Base-by-base conservation (phyloP, 2,888 invertebrate genomes). In the Dexiosoma caninum region DNA sequence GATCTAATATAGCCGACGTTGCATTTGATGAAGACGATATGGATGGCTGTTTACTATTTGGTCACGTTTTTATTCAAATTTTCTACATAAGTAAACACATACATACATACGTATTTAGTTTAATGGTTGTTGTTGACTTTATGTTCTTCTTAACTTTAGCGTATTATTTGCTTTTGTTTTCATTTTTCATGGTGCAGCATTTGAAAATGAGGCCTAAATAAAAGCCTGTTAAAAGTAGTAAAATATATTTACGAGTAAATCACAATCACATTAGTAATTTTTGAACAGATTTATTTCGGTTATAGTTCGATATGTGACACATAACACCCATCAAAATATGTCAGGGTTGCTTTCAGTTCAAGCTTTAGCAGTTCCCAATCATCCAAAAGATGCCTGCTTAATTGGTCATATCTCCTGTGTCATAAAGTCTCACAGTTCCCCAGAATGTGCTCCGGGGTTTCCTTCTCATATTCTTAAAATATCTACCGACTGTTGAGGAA, bases 1-100 rank as follows among this genome's bases (percentile, higher is more conserved):
- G 30, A 14, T 10, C 40, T 30, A 21, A 51, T 21, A 60, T 60
- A 32, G 42, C 42, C 35, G 44, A 37, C 14, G 37, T 27, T 49
- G 53, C n/a, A 19, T 5, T 55, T 77, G 78, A 78, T 60, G 69
- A 69, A 67, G 74, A 81, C 74, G 74, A 71, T 64, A 70, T 78
- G 78, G 70, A 70, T 74, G 74, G 64, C 78, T 78, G 53, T 77
- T 72, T 66, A 71, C 74, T 78, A 51, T 74, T 74, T 76, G 57
- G 83, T 83, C 83, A 82, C 83, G 83, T 78, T 83, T 83, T 83
- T 82, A 81, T 83, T 79, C 74, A 83, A 83, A 82, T 82, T 74
- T 70, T 64, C 67, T 55, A 16, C 32, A 16, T 21, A n/a, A n/a
- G n/a, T n/a, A n/a, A n/a, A 35, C 19, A 2, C 10, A 12, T 5